Base-by-base conservation (phyloP, 35 echinoderm and acorn worm species). In the Lytechinus pictus region DNA sequence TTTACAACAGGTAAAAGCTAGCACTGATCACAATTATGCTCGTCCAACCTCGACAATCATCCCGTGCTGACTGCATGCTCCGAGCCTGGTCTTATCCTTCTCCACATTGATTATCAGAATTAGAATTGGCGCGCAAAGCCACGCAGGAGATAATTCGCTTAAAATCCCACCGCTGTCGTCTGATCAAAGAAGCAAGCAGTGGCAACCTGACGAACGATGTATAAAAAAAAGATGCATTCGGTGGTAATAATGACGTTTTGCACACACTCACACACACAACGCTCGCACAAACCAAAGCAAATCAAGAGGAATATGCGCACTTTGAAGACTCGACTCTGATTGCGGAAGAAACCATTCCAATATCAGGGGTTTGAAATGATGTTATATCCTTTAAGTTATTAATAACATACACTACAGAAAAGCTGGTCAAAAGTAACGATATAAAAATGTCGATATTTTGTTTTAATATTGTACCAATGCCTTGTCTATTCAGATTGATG, bases 71-170 rank as follows among this genome's bases (percentile, higher is more conserved):
- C 12, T 79, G 66, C 66, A 79, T 79, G 66, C 66, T 24, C 19
- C 66, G 12, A n/a, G 66, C 66, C 66, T 79, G 19, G 10, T 24
- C 21, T 79, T 14, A 19, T 24, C 13, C 56, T 58, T 58, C 66
- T 79, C 21, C 52, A 54, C 88, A 90, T 90, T 90, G 88, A 90
- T 90, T 90, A 52, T 90, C 29, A 54, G 52, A 44, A 52, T 90
- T 52, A 90, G 88, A 52, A 90, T 90, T 90, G 88, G 88, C 88
- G 88, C 88, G 88, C 88, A 52, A 90, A 44, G 28, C 88, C 88
- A 54, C 88, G 29, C 52, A 44, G 88, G 28, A 54, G 88, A 90
- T 90, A 52, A 90, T 90, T 90, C 29, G 88, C 88, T 90, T 44
- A 90, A 44, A 90, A 90, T 90, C 28, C 88, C 28, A 90, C 28